Evolutionary conservation across 2,888 invertebrate genomes (phyloP).

Genomic region (Coelinius sp.): DNA sequence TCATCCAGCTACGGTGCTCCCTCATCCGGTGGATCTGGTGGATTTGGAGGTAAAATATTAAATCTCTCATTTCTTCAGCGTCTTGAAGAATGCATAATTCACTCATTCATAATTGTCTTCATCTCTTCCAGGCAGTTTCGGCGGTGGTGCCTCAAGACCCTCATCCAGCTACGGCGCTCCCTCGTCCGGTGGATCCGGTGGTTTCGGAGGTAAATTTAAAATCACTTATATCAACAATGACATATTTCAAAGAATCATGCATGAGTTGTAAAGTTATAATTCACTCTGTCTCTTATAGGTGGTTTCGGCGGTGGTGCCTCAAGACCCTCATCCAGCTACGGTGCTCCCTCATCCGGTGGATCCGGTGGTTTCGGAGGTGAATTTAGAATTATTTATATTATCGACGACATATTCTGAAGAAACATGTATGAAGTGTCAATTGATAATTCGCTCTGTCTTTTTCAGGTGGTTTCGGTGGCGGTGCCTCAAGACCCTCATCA

Average conservation of each 20-base stretch:
- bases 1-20: conserved; percentile 62
- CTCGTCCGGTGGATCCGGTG: conserved; percentile 47
- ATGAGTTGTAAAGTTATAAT: too few species aligned
- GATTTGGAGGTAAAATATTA: not conserved
- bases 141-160: conserved; percentile 49
- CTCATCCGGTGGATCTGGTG: conserved; percentile 47
- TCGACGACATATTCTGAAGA: conserved; percentile 56
- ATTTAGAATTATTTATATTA: not conserved
- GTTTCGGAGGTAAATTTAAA: too few species aligned
- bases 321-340: conserved; percentile 54
- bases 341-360: conserved; percentile 69
- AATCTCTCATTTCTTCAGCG: too few species aligned
- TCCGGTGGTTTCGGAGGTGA: conserved; percentile 50
- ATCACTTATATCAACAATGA: too few species aligned
- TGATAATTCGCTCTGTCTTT: conserved; percentile 32
- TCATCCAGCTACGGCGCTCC: conserved; percentile 62
- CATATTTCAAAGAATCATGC: conserved; percentile 32
- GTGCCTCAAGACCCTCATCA: conserved; percentile 50
- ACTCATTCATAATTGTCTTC: not conserved
- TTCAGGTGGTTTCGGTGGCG: conserved; percentile 64
- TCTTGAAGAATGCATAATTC: conserved; percentile 40
- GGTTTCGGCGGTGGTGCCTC: conserved; percentile 51
- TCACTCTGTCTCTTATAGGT: conserved; percentile 19
- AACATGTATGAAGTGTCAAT: conserved; percentile 53
- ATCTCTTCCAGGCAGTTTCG: conserved; percentile 44